Evolutionary conservation across 2,888 invertebrate genomes (phyloP).

Genomic region (Amorpha juglandis): DNA sequence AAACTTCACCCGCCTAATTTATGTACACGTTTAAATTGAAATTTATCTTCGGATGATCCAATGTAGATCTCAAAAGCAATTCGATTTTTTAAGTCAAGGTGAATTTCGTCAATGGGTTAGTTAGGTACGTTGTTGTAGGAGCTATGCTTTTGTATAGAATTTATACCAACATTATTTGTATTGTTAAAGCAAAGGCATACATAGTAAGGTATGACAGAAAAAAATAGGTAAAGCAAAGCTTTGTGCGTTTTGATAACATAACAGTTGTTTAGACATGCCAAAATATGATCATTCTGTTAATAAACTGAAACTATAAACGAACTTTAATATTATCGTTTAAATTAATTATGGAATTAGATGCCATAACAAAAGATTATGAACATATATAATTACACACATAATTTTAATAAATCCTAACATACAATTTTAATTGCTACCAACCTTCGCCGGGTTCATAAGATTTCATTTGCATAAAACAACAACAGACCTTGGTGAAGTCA

Average conservation of each 20-base stretch:
- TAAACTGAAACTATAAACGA: no score
- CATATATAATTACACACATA: no score
- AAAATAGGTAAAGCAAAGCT: neutral
- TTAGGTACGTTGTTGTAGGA: neutral
- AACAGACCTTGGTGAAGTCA: neutral
- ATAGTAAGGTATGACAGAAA: constrained; percentile 1
- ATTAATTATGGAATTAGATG: no score
- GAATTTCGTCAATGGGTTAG: constrained; percentile 17
- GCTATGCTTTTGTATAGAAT: neutral
- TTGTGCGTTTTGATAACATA: neutral
- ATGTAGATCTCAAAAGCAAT: constrained; percentile 10
- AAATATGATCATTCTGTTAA: neutral
- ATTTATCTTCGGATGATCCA: constrained; percentile 23
- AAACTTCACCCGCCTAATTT: constrained; percentile 13
- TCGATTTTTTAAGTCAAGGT: constrained; percentile 13
- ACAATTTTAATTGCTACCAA: no score
- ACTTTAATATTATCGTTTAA: no score
- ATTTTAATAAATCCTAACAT: no score
- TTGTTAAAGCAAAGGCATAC: neutral
- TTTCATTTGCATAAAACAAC: neutral
- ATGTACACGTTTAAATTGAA: constrained; percentile 22
- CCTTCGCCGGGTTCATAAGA: no score
- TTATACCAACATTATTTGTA: neutral
- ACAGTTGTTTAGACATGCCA: neutral
- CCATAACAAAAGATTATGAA: no score